These are phyloP conservation scores for Orius insidiosus DNA, from an alignment of 1,140 invertebrate species.

Conservation along the genomic window DNA sequence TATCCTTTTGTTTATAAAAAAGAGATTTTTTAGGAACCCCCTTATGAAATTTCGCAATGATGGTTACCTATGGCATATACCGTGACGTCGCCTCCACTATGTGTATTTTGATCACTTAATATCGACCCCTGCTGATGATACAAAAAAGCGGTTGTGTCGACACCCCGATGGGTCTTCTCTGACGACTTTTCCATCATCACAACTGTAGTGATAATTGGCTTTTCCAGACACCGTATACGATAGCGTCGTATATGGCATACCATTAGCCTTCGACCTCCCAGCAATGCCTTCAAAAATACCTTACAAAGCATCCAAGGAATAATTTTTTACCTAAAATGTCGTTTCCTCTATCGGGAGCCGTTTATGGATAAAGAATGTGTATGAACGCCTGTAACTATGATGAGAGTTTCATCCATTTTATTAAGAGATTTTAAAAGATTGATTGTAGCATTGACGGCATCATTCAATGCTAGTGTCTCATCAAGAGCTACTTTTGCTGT, in stretches of 20 bases:
- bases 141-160: constrained; percentile 42
- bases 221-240: constrained; percentile 62
- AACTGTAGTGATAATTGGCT: constrained; percentile 41
- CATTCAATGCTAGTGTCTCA: constrained; percentile 61
- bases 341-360: constrained; percentile 44
- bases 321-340: constrained; percentile 41
- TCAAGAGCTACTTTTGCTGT: constrained; percentile 57
- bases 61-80: constrained; percentile 65
- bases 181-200: constrained; percentile 25
- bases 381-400: constrained; percentile 86
- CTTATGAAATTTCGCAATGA: too few species aligned
- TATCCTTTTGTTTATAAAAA: too few species aligned
- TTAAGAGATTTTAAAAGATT: constrained; percentile 13
- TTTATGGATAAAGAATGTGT: constrained; percentile 59
- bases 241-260: constrained; percentile 59
- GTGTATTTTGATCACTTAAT: constrained; percentile 49
- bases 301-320: constrained; percentile 5
- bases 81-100: constrained; percentile 67
- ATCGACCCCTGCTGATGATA: constrained; percentile 59
- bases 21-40: too few species aligned
- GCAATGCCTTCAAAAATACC: too few species aligned
- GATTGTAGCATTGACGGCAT: constrained; percentile 40
- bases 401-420: constrained; percentile 40
- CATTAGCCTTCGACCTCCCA: constrained; percentile 27
- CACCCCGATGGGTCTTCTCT: constrained; percentile 38